Conservation (phyloP, 2,113 vertebrate genomes). For the Ranitomeya imitator region DNA sequence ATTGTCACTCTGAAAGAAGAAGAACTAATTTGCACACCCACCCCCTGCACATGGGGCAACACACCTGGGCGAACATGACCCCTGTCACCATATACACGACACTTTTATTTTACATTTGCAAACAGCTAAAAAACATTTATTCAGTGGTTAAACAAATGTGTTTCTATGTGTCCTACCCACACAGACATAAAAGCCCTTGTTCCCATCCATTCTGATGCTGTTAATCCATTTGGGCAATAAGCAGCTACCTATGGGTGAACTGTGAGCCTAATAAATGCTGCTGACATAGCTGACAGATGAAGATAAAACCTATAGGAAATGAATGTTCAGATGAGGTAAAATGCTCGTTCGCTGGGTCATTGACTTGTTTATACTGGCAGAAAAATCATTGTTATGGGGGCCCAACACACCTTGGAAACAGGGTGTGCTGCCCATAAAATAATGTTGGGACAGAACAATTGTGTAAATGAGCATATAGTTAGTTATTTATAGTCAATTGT, state of each 20-base stretch:
- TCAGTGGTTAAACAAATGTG: conserved; percentile 70
- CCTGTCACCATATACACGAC: conserved; percentile 50
- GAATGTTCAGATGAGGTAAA: not conserved
- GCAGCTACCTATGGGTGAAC: conserved; percentile 4
- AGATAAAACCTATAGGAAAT: not conserved
- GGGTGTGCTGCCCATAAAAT: too few relatives aligned
- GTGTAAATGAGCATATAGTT: too few relatives aligned
- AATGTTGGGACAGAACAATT: too few relatives aligned
- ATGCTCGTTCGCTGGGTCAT: too few relatives aligned
- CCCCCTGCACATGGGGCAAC: conserved; percentile 49
- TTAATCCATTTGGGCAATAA: not conserved
- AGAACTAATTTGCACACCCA: conserved; percentile 56
- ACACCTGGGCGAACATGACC: conserved; percentile 46
- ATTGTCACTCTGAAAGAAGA: conserved; percentile 55
- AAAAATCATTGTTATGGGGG: too few relatives aligned
- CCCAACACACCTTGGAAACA: too few relatives aligned
- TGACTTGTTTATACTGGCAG: too few relatives aligned
- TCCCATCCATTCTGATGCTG: not conserved
- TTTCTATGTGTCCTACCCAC: conserved; percentile 1
- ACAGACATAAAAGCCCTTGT: not conserved
- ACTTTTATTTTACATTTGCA: conserved; percentile 64
- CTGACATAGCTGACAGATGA: not conserved
- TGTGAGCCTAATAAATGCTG: not conserved
- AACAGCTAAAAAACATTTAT: conserved; percentile 71
- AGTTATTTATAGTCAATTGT: too few relatives aligned